These are phyloP conservation scores for Oxyruncus cristatus DNA, from an alignment of 2,113 vertebrate species.

Conservation along the genomic window DNA sequence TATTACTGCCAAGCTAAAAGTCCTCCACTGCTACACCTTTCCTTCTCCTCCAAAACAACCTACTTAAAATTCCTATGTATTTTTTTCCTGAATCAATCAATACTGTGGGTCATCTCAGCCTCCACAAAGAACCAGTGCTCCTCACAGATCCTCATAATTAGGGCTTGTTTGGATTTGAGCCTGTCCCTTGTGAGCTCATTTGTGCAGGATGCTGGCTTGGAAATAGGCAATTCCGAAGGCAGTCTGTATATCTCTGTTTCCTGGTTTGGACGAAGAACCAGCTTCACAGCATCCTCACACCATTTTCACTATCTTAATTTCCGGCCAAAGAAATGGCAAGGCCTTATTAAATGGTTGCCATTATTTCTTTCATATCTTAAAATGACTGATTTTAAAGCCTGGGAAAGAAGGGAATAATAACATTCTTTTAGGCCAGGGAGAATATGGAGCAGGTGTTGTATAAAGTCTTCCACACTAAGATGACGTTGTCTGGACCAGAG, in stretches of 20 bases:
- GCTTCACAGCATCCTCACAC: background rate
- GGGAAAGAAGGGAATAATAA: background rate
- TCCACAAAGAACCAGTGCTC: background rate
- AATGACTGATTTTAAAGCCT: background rate
- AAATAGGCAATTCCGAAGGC: background rate
- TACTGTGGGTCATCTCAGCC: background rate
- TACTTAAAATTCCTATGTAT: background rate
- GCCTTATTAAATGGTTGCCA: background rate
- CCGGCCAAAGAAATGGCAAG: background rate
- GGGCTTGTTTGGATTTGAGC: background rate
- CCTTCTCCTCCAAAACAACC: background rate
- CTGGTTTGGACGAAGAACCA: background rate
- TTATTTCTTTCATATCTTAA: background rate
- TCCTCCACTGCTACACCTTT: background rate
- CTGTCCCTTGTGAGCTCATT: conserved; percentile 42
- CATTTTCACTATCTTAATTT: background rate
- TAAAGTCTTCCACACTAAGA: background rate
- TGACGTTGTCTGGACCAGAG: background rate
- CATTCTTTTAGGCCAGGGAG: background rate
- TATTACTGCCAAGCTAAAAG: background rate
- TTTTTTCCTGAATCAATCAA: background rate
- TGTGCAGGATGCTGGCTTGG: background rate
- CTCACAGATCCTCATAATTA: background rate
- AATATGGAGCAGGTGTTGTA: background rate
- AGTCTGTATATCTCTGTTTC: background rate